Conservation (phyloP, 2,113 vertebrate genomes). For the Condylura cristata region DNA sequence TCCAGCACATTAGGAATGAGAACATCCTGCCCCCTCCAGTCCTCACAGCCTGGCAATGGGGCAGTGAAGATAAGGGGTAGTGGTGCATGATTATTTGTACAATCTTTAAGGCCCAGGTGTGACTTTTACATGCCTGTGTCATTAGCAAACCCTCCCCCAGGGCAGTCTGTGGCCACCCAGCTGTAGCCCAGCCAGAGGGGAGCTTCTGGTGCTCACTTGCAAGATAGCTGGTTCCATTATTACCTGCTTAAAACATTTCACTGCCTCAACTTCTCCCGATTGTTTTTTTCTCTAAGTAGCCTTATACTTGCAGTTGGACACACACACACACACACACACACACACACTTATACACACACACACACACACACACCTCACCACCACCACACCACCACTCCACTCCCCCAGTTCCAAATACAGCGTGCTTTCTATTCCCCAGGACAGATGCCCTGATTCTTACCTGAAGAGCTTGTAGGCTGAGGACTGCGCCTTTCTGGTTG, state of each 20-base stretch:
- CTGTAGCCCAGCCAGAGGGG: background rate
- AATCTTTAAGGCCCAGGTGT: background rate
- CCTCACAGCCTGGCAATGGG: background rate
- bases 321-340: background rate
- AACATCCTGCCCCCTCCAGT: background rate
- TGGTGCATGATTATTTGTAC: background rate
- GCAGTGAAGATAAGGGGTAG: background rate
- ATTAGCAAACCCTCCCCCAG: background rate
- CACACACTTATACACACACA: background rate
- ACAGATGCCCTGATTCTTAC: constrained; percentile 55
- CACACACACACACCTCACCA: background rate
- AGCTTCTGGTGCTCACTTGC: background rate
- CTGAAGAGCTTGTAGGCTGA: constrained; percentile 1
- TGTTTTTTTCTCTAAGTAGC: background rate
- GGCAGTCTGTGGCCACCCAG: background rate
- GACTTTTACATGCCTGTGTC: background rate
- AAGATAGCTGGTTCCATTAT: background rate
- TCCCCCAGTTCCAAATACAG: background rate
- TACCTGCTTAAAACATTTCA: background rate
- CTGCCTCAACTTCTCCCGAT: background rate
- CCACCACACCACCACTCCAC: background rate
- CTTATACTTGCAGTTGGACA: background rate
- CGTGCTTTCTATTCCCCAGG: background rate
- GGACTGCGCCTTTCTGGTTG: background rate
- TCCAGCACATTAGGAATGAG: background rate